Conservation (phyloP, 2,113 vertebrate genomes). For the Nannobrachium achirus region DNA sequence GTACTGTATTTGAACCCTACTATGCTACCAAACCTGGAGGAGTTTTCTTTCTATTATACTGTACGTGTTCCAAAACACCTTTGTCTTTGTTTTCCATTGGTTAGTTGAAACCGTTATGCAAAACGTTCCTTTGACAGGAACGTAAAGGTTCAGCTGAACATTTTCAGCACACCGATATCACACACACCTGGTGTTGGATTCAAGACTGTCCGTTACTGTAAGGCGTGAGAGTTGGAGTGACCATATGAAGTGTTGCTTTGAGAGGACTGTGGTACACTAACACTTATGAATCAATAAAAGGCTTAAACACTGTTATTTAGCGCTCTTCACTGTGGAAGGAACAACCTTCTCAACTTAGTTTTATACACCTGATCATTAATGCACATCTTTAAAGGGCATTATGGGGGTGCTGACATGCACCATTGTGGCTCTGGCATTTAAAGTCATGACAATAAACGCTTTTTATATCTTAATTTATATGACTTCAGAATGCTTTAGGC, state of each 20-base stretch:
- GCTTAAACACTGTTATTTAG: slow-evolving; percentile 69
- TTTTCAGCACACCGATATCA: slow-evolving; percentile 36
- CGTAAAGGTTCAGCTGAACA: slow-evolving; percentile 59
- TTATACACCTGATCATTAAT: slow-evolving; percentile 5
- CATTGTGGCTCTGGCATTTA: not conserved
- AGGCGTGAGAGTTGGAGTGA: slow-evolving; percentile 32
- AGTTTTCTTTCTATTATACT: slow-evolving; percentile 54
- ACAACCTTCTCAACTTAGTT: not conserved
- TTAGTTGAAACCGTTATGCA: slow-evolving; percentile 68
- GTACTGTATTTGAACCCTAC: slow-evolving; percentile 60
- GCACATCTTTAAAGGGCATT: slow-evolving; percentile 27
- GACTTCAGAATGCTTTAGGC: not conserved
- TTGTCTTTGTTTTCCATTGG: not conserved
- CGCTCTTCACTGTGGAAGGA: slow-evolving; percentile 45
- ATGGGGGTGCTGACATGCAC: not conserved
- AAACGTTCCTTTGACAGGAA: slow-evolving; percentile 48
- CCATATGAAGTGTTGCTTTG: slow-evolving; percentile 46
- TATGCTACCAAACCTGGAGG: slow-evolving; percentile 24
- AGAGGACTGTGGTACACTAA: slow-evolving; percentile 36
- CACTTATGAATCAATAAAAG: slow-evolving; percentile 45
- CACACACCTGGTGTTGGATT: slow-evolving; percentile 5
- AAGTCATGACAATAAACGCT: not conserved
- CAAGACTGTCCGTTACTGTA: not conserved
- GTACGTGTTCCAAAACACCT: slow-evolving; percentile 20
- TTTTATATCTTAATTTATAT: not conserved